Base-by-base conservation (phyloP, 1,140 invertebrate species). In the roundworm (Caenorhabditis elegans) region DNA sequence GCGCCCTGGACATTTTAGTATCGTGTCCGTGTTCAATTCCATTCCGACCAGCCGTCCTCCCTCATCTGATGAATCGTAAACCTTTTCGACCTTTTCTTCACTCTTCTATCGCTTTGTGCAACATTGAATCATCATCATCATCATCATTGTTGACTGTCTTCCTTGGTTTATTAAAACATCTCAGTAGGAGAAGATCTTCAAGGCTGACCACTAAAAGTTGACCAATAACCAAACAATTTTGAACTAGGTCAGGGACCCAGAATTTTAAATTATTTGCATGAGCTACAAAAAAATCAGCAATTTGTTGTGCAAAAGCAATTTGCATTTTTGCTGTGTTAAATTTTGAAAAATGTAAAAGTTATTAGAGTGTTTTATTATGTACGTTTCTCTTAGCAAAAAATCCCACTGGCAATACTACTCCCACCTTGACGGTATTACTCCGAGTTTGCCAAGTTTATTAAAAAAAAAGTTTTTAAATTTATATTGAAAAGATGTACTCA, bases 91-190 rank as follows among this genome's bases (percentile, higher is more conserved):
- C 17, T 70, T 70, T 11, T 36, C 60, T 70, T 70, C 60, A 34
- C 28, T 70, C 60, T 26, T 31, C 17, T 24, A 15, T 70, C 60
- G 36, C 34, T 70, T 2, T 60, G 60, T 70, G 60, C 60, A 70
- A 70, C 60, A 70, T 39, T 70, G 60, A 70, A 70, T 70, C 60
- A 70, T 70, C 60, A 70, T 70, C 60, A 70, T 34, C 8, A 60
- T 24, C 31, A 34, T 60, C 53, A 34, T 28, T n/a, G 34, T 43
- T 34, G 34, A 4, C 60, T n/a, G 31, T 60, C 31, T 60, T 28
- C 31, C 26, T 60, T 17, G 3, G 46, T 53, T 4, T 70, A 70
- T 70, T 70, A 26, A 70, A 70, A 70, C 60, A 70, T 8, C 39
- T 8, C 31, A 70, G 60, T 70, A 70, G 60, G 60, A 39, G 55